These are phyloP conservation scores for Papilio aristodemus DNA, from an alignment of 1,140 invertebrate genomes.

Conservation along the genomic window DNA sequence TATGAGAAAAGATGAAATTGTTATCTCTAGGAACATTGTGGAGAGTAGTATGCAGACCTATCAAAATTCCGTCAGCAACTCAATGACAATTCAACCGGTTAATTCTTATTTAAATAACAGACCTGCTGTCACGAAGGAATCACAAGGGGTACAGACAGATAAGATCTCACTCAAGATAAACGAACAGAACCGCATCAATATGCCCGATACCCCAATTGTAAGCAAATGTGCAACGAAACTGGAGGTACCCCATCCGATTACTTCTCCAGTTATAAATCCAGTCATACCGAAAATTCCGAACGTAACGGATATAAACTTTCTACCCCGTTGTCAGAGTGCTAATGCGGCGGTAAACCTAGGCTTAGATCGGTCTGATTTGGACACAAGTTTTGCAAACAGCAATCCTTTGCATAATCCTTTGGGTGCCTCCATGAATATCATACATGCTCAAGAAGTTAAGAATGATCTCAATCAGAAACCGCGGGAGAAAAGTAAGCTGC, in stretches of 20 bases:
- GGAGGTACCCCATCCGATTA: constrained; percentile 74
- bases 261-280: constrained; percentile 71
- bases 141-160: constrained; percentile 72
- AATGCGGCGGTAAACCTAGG: constrained; percentile 69
- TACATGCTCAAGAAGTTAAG: constrained; percentile 63
- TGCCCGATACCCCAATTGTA: constrained; percentile 59
- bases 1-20: constrained; percentile 66
- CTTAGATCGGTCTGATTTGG: constrained; percentile 65
- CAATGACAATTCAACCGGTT: constrained; percentile 73
- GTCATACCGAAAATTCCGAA: constrained; percentile 72
- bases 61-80: constrained; percentile 60
- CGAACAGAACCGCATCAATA: constrained; percentile 54
- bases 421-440: constrained; percentile 60
- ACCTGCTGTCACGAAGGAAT: constrained; percentile 63
- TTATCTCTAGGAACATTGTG: constrained; percentile 65
- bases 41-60: constrained; percentile 61
- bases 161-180: constrained; percentile 61
- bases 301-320: constrained; percentile 69
- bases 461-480: constrained; percentile 66
- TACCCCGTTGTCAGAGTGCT: constrained; percentile 74
- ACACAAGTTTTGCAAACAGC: constrained; percentile 52
- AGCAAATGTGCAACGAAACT: constrained; percentile 69
- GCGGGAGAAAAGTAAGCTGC: constrained; percentile 75
- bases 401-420: constrained; percentile 61
- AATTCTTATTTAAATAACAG: constrained; percentile 67